Evolutionary conservation across 2,888 invertebrate genomes (phyloP).

Genomic region (Aradus depressus): DNA sequence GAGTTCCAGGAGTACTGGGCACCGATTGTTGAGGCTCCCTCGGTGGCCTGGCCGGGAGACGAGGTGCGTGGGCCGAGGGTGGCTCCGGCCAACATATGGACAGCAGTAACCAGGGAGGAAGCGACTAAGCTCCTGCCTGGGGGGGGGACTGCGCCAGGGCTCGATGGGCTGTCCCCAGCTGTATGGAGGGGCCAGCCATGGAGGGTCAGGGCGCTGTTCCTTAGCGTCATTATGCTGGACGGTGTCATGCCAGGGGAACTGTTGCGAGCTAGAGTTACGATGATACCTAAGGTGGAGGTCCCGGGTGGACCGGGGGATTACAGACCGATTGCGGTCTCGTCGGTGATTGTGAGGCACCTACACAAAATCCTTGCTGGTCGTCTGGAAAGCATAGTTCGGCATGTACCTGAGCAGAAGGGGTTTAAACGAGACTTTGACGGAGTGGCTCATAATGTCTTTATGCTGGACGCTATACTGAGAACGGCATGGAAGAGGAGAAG

Average conservation of each 20-base stretch:
- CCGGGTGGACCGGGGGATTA: constrained; percentile 6
- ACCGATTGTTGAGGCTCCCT: not conserved
- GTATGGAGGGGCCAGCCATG: constrained; percentile 1
- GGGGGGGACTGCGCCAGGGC: not conserved
- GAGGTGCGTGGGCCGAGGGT: not conserved
- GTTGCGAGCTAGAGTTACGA: constrained; percentile 6
- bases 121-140: not conserved
- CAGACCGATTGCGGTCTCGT: constrained; percentile 22
- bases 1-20: not conserved
- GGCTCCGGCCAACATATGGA: not conserved
- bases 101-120: not conserved
- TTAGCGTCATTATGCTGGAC: constrained; percentile 11
- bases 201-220: constrained; percentile 4
- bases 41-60: not conserved
- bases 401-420: constrained; percentile 2
- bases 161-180: not conserved
- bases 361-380: constrained; percentile 24
- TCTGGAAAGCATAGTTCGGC: constrained; percentile 8
- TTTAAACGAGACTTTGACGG: too few relatives aligned
- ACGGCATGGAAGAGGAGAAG: constrained; percentile 41
- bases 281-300: constrained; percentile 14
- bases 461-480: too few relatives aligned
- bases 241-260: constrained; percentile 4
- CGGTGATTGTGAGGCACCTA: constrained; percentile 23
- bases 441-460: too few relatives aligned